Evolutionary conservation across 2,888 invertebrate genomes (phyloP).

Genomic region (Microdon myrmicae): DNA sequence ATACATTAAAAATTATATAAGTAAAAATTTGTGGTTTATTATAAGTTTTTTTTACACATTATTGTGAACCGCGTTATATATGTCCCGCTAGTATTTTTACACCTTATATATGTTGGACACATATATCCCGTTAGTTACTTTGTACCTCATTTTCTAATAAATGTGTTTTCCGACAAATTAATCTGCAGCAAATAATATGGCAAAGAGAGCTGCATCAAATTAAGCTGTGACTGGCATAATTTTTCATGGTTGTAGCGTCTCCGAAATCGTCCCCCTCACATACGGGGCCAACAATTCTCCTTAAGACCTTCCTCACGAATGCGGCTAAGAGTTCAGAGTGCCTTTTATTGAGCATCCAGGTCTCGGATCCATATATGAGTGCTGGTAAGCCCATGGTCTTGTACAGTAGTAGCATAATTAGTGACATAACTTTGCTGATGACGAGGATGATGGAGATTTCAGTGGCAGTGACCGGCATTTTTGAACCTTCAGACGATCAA

Average conservation of each 20-base stretch:
- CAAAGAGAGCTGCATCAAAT: slow-evolving; percentile 4
- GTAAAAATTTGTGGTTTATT: slow-evolving; percentile 1
- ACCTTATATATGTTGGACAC: slow-evolving; percentile 2
- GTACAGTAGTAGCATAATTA: too few species aligned
- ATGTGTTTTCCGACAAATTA: slow-evolving; percentile 1
- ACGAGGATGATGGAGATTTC: slow-evolving; percentile 2
- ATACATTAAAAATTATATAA: slow-evolving; percentile 2
- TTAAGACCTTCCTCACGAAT: too few species aligned
- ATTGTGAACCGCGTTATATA: slow-evolving; percentile 1
- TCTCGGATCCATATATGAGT: too few species aligned
- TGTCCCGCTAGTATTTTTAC: too few species aligned
- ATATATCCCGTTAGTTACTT: slow-evolving; percentile 1
- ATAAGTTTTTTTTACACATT: slow-evolving; percentile 6
- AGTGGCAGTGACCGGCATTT: slow-evolving; percentile 4
- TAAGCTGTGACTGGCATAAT: slow-evolving; percentile 1
- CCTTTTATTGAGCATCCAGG: too few species aligned
- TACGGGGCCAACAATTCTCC: too few species aligned
- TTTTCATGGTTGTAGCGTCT: too few species aligned
- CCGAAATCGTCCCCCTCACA: too few species aligned
- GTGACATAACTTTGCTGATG: too few species aligned
- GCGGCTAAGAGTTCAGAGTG: too few species aligned
- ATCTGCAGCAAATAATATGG: slow-evolving; percentile 4
- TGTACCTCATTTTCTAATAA: background rate
- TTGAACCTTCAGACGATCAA: slow-evolving; percentile 5
- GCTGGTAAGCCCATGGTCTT: too few species aligned